Evolutionary conservation across 2,797 vertebrate genomes (phyloP).

Genomic region (Coranthus polyacanthus): DNA sequence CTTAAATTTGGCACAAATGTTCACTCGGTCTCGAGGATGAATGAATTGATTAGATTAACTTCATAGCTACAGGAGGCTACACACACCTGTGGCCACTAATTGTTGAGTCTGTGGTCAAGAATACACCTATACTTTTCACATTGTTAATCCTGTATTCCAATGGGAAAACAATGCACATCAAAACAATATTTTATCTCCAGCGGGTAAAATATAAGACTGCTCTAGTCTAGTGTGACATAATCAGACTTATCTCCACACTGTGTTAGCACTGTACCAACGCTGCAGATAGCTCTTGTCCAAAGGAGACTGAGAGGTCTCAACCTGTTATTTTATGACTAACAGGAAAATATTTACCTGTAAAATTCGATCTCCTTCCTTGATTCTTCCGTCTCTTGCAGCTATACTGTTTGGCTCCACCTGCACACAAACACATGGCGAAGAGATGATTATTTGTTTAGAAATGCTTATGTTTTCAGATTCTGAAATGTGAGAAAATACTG

Average conservation of each 20-base stretch:
- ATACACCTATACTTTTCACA: not conserved
- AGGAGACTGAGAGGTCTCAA: too few species aligned
- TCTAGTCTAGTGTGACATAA: too few species aligned
- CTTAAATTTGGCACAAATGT: too few species aligned
- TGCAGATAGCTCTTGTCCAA: too few species aligned
- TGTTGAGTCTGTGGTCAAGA: not conserved
- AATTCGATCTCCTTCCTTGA: constrained; percentile 95
- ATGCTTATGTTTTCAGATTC: too few species aligned
- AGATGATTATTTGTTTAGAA: too few species aligned
- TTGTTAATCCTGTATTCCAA: constrained; percentile 9
- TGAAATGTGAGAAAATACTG: too few species aligned
- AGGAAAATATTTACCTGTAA: constrained; percentile 87
- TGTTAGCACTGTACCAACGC: too few species aligned
- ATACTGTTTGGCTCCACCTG: constrained; percentile 96
- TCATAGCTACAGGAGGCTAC: too few species aligned
- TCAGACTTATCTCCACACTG: too few species aligned
- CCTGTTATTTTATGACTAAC: not conserved
- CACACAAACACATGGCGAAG: constrained; percentile 27
- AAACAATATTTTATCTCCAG: not conserved
- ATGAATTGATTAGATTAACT: too few species aligned
- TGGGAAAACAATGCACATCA: not conserved
- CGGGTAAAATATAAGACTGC: not conserved
- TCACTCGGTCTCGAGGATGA: too few species aligned
- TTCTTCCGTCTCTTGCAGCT: constrained; percentile 93
- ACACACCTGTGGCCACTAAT: constrained; percentile 14